Conservation (phyloP, 2,888 invertebrate genomes). For the Tubulanus polymorphus region DNA sequence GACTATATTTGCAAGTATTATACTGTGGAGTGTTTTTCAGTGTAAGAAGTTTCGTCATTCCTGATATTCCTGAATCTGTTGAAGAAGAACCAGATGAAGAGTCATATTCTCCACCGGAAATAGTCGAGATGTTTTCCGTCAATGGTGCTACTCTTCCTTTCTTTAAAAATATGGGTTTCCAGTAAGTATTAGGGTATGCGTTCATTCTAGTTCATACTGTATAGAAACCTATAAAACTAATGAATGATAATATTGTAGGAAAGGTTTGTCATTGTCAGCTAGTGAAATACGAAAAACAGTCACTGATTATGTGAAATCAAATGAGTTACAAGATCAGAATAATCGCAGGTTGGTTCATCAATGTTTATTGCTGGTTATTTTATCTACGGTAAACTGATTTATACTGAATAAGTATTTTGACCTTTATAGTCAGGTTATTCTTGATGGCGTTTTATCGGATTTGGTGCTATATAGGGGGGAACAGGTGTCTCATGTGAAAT, state of each 20-base stretch:
- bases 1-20: no score
- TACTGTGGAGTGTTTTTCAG: no score
- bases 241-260: conserved; percentile 33
- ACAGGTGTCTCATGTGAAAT: conserved; percentile 56
- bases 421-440: conserved; percentile 57
- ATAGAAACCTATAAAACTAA: conserved; percentile 11
- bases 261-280: conserved; percentile 64
- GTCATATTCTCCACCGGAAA: conserved; percentile 57
- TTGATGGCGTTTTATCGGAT: conserved; percentile 59
- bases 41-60: conserved; percentile 5
- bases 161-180: conserved; percentile 61
- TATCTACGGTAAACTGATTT: neutral
- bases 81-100: conserved; percentile 9
- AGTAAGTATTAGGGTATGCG: conserved; percentile 50
- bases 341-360: neutral
- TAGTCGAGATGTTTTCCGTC: conserved; percentile 67
- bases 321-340: conserved; percentile 46
- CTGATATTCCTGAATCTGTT: conserved; percentile 13
- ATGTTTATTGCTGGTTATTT: neutral
- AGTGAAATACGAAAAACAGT: conserved; percentile 66
- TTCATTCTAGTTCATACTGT: neutral
- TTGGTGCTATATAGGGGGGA: conserved; percentile 51
- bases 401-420: neutral
- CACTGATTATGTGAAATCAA: conserved; percentile 68
- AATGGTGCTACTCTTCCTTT: conserved; percentile 66